Conservation (phyloP, 2,113 vertebrate species). For the Oxygymnocypris stewartii region DNA sequence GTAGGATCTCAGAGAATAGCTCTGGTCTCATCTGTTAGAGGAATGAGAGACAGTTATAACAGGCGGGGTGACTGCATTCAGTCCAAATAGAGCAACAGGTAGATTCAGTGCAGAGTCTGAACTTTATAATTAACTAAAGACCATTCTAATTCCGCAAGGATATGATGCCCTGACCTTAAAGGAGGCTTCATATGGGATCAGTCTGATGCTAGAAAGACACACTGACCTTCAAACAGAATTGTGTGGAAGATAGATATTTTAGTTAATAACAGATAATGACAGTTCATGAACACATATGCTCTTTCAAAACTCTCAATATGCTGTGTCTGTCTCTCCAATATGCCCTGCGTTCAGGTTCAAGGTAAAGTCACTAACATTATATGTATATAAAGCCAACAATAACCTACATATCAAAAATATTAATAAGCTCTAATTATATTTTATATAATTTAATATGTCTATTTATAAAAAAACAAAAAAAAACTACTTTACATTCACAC, state of each 20-base stretch:
- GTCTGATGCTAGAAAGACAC: background rate
- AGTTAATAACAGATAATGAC: background rate
- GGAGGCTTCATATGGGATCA: background rate
- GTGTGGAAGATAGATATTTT: background rate
- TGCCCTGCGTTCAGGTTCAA: background rate
- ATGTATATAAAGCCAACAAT: background rate
- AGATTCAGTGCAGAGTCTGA: background rate
- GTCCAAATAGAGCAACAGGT: background rate
- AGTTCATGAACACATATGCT: background rate
- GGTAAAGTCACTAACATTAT: background rate
- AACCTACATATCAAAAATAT: background rate
- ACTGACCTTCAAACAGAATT: conserved; percentile 1
- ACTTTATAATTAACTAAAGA: background rate
- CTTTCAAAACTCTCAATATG: background rate
- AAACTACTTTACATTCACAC: background rate
- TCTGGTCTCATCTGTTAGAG: conserved; percentile 7
- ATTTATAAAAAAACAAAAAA: background rate
- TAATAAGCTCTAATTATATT: no score
- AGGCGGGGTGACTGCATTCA: background rate
- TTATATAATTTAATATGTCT: background rate
- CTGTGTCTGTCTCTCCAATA: background rate
- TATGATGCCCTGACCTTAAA: background rate
- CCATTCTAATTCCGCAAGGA: background rate
- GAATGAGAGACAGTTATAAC: background rate
- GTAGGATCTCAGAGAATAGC: no score